Evolutionary conservation across 2,888 invertebrate genomes (phyloP), one percentile per base, ranked within the genome.

Genomic region (Crepidodera aurea): DNA sequence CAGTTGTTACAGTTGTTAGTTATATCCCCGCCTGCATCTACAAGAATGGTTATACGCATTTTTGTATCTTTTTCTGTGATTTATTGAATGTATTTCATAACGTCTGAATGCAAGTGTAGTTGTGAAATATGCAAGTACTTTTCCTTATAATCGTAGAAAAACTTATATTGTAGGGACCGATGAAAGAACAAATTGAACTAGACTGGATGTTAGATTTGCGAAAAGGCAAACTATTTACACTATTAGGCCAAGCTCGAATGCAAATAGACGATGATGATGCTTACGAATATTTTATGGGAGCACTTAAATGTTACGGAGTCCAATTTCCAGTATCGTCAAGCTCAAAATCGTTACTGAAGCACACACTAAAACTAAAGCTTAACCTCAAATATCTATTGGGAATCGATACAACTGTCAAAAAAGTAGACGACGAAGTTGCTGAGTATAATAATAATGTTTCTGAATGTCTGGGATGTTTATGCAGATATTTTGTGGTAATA

Each of bases 391-490:
- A 82, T 18, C 76, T 69, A 15, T 73, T 77, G 12, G 70, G 72
- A 32, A 76, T 77, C 2, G 44, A 60, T 12, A 65, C 72, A 22
- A 75, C 70, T 53, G 67, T 75, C 1, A 73, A 72, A 1, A 69
- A 71, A 1, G 54, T 60, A 1, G 75, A 78, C 29, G 79, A 77
- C 19, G 77, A 81, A 42, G 73, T 76, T 2, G 79, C 80, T 0
- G 78, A 82, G 55, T 83, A 81, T 65, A 79, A 77, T 37, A 81
- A 83, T 48, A 82, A 82, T 54, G 71, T 84, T 8, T 79, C 84
- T 0, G 78, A 79, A 40, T 83, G 83, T 68, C 74, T 85, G 12
- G 71, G 78, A 0, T 77, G 77, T 19, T 73, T 84, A 68, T 83
- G 80, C 64, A 67, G 71, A 16, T 73, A 82, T 27, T 84, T 77